These are phyloP conservation scores for Mesorhabditis sp. DNA, from an alignment of 2,888 invertebrate genomes.

Conservation along the genomic window DNA sequence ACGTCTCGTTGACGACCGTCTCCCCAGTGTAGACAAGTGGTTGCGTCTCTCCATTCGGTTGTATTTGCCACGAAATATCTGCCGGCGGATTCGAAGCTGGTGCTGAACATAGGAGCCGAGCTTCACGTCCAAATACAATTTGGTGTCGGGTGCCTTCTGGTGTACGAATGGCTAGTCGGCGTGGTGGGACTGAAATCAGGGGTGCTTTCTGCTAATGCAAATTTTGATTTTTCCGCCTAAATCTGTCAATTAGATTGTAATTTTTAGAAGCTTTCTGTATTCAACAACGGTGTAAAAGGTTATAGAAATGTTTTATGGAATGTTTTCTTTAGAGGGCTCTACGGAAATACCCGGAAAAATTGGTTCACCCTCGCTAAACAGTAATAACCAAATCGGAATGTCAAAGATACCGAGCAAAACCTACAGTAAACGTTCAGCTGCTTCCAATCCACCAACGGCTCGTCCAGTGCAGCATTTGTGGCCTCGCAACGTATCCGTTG, in stretches of 20 bases:
- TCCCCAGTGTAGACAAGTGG: constrained; percentile 33
- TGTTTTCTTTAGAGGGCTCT: too few species aligned
- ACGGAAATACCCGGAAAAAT: too few species aligned
- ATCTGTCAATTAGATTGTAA: neutral
- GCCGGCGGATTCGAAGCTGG: constrained; percentile 53
- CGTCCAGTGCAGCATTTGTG: constrained; percentile 48
- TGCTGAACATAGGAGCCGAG: constrained; percentile 42
- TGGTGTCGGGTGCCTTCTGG: constrained; percentile 32
- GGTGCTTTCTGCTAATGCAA: too few species aligned
- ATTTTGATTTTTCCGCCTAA: too few species aligned
- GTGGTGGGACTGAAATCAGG: constrained; percentile 36
- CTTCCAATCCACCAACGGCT: constrained; percentile 45
- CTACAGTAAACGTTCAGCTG: constrained; percentile 45
- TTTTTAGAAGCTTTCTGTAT: neutral
- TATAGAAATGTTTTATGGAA: neutral
- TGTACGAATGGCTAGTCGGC: constrained; percentile 39
- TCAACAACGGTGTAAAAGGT: neutral
- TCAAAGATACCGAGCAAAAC: constrained; percentile 10
- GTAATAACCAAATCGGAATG: neutral
- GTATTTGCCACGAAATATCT: constrained; percentile 36
- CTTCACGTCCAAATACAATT: constrained; percentile 40
- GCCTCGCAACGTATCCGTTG: constrained; percentile 50
- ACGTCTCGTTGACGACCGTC: constrained; percentile 40
- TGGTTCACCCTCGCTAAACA: neutral
- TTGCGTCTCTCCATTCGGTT: constrained; percentile 24